These are phyloP conservation scores for Perizoma affinitatum DNA, from an alignment of 2,888 invertebrate species.

Conservation along the genomic window DNA sequence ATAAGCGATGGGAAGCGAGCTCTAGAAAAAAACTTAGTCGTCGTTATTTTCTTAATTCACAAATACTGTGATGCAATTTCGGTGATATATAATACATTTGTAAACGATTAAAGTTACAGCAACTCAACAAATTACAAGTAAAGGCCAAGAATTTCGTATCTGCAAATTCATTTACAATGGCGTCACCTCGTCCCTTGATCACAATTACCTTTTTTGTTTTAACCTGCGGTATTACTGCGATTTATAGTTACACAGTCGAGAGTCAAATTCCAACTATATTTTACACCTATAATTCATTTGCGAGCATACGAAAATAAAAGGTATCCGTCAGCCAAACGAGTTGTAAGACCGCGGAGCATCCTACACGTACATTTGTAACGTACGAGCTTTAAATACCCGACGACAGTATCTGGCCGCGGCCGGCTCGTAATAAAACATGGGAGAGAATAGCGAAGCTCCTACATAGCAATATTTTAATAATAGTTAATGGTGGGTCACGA, in stretches of 20 bases:
- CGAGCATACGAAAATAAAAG: constrained; percentile 67
- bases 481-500: constrained; percentile 80
- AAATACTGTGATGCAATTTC: constrained; percentile 44
- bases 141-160: constrained; percentile 35
- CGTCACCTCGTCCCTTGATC: constrained; percentile 51
- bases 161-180: constrained; percentile 47
- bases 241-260: constrained; percentile 66
- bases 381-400: constrained; percentile 78
- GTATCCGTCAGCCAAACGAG: constrained; percentile 56
- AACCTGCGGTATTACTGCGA: constrained; percentile 62
- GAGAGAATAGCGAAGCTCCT: constrained; percentile 77
- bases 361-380: constrained; percentile 76
- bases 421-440: constrained; percentile 76
- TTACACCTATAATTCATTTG: constrained; percentile 74
- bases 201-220: constrained; percentile 60
- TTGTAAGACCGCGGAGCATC: constrained; percentile 55
- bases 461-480: constrained; percentile 82
- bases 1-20: constrained; percentile 61
- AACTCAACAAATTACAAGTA: constrained; percentile 29
- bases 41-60: constrained; percentile 55
- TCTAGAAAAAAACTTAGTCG: constrained; percentile 53
- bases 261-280: constrained; percentile 68
- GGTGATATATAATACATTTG: constrained; percentile 31
- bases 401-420: constrained; percentile 74
- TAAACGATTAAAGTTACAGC: constrained; percentile 29